Base-by-base conservation (phyloP, 2,113 vertebrate species). In the Fulmarus glacialis region DNA sequence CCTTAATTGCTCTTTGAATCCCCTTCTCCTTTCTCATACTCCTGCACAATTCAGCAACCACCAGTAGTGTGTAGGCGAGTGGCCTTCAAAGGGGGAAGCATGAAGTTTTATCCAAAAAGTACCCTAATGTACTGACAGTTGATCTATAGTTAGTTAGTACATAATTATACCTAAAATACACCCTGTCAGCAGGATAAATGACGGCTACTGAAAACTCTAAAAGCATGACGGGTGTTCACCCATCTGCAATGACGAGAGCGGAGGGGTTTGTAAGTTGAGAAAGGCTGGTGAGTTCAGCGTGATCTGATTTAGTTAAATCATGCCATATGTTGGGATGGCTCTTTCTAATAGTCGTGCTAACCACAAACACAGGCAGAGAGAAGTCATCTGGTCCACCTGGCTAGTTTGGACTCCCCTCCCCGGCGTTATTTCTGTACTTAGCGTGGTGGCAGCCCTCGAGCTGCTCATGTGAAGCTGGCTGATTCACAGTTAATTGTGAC, bases 131-230 rank as follows among this genome's bases (percentile, higher is more conserved):
- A 84, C 62, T 62, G 95, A 97, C 95, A 97, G 96, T 97, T 91
- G 97, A 96, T 97, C 96, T 97, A 97, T 97, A 95, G 97, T 97
- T 97, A 97, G 95, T 97, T 97, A 97, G 95, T 97, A 96, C 97
- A 96, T 97, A 97, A 97, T 97, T 95, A 96, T 96, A 96, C 87
- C 92, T 95, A 97, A 97, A 96, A 95, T 96, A 96, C 95, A 96
- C 82, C 78, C 97, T 95, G 91, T 96, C 93, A 97, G 94, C 93
- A 86, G 94, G 91, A 96, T 96, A 96, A 96, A 95, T 96, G 97
- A 96, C 92, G 92, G 94, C 95, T 97, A 92, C 95, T 96, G 95
- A 93, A 95, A 96, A 91, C 95, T 97, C 96, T 74, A 27, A 97
- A 96, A 91, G 94, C 96, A 83, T 85, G 91, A 96, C 43, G 93